phyloP scores from a whole-genome alignment of 2,113 vertebrate species.

The Pelodiscus sinensis region DNA sequence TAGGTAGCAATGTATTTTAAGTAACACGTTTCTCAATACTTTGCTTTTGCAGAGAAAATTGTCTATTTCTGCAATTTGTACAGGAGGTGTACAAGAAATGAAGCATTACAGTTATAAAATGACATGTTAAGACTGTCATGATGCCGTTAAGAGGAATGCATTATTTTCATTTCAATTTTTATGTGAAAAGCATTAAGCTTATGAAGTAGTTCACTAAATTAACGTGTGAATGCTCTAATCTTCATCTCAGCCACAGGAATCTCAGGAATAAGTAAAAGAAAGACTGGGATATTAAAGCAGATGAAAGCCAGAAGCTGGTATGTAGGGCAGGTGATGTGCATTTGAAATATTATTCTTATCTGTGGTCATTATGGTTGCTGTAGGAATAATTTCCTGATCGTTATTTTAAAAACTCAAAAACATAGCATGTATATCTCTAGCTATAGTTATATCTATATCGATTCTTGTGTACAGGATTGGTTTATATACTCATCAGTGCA shows the following conservation, averaged over 20 bases:
- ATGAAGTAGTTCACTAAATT: not conserved
- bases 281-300: not conserved
- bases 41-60: not conserved
- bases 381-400: accelerated
- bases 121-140: not conserved
- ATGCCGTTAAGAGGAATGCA: not conserved
- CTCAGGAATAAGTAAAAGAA: not conserved
- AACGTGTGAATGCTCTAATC: not conserved
- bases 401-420: not conserved
- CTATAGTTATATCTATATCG: too few relatives aligned
- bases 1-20: not conserved
- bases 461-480: not conserved
- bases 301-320: not conserved
- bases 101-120: not conserved
- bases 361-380: not conserved
- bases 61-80: not conserved
- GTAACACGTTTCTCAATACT: not conserved
- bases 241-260: not conserved
- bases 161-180: not conserved
- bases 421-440: not conserved
- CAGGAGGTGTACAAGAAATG: not conserved
- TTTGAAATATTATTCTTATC: not conserved
- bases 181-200: not conserved
- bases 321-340: not conserved
- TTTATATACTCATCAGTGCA: not conserved